These are phyloP conservation scores for Onychostoma macrolepis DNA, from an alignment of 2,113 vertebrate species.

Conservation along the genomic window DNA sequence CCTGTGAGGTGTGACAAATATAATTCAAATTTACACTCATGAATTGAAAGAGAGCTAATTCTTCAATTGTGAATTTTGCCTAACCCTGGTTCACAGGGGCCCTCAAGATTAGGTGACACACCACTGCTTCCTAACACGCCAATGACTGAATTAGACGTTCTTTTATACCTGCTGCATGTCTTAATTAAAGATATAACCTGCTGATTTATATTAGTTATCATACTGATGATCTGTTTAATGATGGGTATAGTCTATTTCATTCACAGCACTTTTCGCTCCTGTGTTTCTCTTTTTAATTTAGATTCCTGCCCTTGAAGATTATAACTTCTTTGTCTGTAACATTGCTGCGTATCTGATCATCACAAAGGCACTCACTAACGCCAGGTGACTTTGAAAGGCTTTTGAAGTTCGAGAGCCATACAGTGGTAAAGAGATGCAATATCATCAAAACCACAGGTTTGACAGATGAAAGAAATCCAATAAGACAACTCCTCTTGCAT, in stretches of 20 bases:
- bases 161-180: conserved; percentile 13
- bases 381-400: conserved; percentile 9
- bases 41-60: neutral
- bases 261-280: neutral
- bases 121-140: neutral
- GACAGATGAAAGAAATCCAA: conserved; percentile 51
- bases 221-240: neutral
- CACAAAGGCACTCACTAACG: conserved; percentile 9
- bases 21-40: neutral
- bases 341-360: neutral
- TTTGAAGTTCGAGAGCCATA: neutral
- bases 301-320: neutral
- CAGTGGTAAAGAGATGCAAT: no score
- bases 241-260: neutral
- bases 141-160: neutral
- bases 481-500: conserved; percentile 53
- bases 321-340: neutral
- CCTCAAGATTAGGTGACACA: neutral
- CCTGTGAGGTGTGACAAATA: neutral
- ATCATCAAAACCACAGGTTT: conserved; percentile 35
- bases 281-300: neutral
- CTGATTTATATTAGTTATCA: neutral
- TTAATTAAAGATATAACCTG: conserved; percentile 3
- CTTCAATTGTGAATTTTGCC: neutral
- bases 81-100: no score